Base-by-base conservation (phyloP, 2,888 invertebrate species). In the Pristionchus exspectatus region DNA sequence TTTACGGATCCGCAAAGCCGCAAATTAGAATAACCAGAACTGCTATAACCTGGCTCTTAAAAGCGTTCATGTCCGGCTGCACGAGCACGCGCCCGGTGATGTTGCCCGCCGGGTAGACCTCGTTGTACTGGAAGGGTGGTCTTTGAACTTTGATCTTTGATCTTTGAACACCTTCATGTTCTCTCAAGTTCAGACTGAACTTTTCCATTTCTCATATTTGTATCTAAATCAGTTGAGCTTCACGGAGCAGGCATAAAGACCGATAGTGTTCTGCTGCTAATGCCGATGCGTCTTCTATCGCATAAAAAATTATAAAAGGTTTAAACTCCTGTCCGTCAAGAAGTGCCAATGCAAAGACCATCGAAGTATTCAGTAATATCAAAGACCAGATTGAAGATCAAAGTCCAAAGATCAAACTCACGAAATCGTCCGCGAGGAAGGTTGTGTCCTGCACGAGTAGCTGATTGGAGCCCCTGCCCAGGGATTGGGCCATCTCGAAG, bases 381-480 rank as follows among this genome's bases (percentile, higher is more conserved):
- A 14, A 18, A 56, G 56, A 54, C 18, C 59, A 59, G 38, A 5
- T 59, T 21, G 21, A 59, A 21, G 24, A 59, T 59, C 59, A 18
- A 59, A 59, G 59, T 18, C 1, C 30, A 30, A 69, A 72, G 33
- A 2, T 12, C 24, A 63, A 50, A 74, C 87, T 56, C n/a, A 88
- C 87, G 50, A 88, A 88, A 10, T 74, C 74, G 24, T 72, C 50
- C 14, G 87, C 33, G 54, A 88, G 87, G 24, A 74, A 88, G 72
- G n/a, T 74, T 1, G 87, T 72, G 56, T 88, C 87, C 56, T 88
- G 87, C 21, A 88, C 63, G 30, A 88, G 87, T 0, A 88, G 74
- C 18, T 56, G 27, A 10, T 63, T 88, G 30, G 54, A 21, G 9
- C 87, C 87, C 54, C 72, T 54, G 18, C 38, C 7, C 4, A 88